Conservation (phyloP, 2,113 vertebrate species). For the Nyctibius bracteatus region DNA sequence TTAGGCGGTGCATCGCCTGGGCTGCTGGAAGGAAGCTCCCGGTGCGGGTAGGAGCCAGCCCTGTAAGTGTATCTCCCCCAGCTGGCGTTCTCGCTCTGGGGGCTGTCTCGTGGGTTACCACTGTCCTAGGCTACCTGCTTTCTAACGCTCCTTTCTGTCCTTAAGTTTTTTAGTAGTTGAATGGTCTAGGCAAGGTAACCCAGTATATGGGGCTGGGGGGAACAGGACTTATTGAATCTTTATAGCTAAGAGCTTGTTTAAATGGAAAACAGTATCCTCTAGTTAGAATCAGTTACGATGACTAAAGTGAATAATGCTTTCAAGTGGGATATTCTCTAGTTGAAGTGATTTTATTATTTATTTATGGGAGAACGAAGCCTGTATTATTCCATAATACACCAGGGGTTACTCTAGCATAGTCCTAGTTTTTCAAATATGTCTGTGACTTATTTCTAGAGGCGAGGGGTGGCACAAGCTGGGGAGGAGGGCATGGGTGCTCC, state of each 20-base stretch:
- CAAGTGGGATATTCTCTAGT: background rate
- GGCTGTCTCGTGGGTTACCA: background rate
- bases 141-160: background rate
- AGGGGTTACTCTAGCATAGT: background rate
- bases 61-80: background rate
- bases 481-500: background rate
- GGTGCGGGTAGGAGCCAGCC: background rate
- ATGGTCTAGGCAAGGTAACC: background rate
- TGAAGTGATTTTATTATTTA: background rate
- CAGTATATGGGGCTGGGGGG: background rate
- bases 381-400: background rate
- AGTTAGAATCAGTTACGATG: background rate
- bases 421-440: background rate
- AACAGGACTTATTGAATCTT: background rate
- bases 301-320: background rate
- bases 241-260: background rate
- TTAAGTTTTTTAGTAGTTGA: background rate
- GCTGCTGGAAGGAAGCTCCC: background rate
- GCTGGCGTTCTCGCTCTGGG: background rate
- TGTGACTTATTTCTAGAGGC: background rate
- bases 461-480: background rate
- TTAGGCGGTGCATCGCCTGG: rapidly evolving
- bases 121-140: background rate
- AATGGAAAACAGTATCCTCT: background rate
- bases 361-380: background rate